These are phyloP conservation scores for Tyria jacobaeae DNA, from an alignment of 2,888 invertebrate genomes.

Conservation along the genomic window DNA sequence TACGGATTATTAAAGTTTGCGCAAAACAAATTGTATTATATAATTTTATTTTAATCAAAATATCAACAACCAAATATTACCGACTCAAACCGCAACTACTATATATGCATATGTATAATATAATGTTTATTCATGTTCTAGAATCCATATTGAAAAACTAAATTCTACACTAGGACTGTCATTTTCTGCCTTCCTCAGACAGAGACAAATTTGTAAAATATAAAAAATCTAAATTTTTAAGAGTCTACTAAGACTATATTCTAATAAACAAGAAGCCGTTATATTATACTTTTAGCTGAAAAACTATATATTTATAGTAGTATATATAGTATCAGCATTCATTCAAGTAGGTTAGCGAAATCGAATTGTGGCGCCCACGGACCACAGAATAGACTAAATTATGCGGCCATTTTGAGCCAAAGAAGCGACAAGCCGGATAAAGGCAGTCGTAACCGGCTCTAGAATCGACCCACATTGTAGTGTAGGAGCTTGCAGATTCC, in stretches of 20 bases:
- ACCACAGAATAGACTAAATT: conserved; percentile 58
- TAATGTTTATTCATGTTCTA: no score
- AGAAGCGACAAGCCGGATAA: conserved; percentile 67
- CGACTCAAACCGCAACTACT: no score
- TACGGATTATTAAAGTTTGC: background rate
- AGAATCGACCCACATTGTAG: conserved; percentile 43
- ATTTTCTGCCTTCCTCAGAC: no score
- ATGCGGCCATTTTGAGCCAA: conserved; percentile 63
- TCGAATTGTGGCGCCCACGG: conserved; percentile 51
- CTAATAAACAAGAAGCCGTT: no score
- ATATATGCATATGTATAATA: no score
- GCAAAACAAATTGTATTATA: background rate
- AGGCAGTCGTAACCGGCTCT: conserved; percentile 60
- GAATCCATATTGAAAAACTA: no score
- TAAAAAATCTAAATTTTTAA: no score
- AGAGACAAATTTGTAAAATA: no score
- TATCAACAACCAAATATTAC: background rate
- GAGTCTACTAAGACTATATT: no score
- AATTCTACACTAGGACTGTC: no score
- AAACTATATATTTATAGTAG: conserved; percentile 1
- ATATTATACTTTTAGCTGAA: conserved; percentile 2
- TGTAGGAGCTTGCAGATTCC: conserved; percentile 29
- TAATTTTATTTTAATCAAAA: background rate
- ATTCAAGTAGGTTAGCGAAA: conserved; percentile 40
- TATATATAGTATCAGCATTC: background rate